phyloP scores from a whole-genome alignment of 1,140 invertebrate species.

The Neuroterus valhalla region DNA sequence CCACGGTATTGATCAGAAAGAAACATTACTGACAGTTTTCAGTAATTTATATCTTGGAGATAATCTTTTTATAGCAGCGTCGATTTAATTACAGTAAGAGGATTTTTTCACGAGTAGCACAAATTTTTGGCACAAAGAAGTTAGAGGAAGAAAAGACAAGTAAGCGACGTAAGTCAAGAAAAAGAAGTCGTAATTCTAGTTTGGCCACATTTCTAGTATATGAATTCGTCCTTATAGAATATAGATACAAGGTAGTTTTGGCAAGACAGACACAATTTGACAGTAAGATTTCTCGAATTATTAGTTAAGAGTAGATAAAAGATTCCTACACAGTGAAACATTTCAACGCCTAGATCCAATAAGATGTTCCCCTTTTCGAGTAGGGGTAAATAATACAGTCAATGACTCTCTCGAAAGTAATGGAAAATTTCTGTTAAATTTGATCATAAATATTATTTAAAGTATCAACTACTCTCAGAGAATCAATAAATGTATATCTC shows the following conservation, averaged over 20 bases:
- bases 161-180: neutral
- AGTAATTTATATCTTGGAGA: too few relatives aligned
- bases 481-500: constrained; percentile 6
- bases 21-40: constrained; percentile 33
- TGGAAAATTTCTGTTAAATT: neutral
- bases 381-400: constrained; percentile 6
- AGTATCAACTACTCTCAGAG: neutral
- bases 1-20: constrained; percentile 3
- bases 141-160: constrained; percentile 27
- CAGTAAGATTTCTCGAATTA: constrained; percentile 4
- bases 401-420: constrained; percentile 1
- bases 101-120: constrained; percentile 37
- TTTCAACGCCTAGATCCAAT: constrained; percentile 17
- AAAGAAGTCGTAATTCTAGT: constrained; percentile 8
- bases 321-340: constrained; percentile 33
- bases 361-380: neutral
- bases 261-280: constrained; percentile 23
- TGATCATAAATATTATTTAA: neutral
- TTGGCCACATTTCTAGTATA: constrained; percentile 9
- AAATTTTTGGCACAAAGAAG: constrained; percentile 52
- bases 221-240: neutral
- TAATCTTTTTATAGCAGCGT: constrained; percentile 38
- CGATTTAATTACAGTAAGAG: constrained; percentile 45
- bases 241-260: constrained; percentile 19
- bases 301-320: constrained; percentile 35